phyloP scores from a whole-genome alignment of 2,113 vertebrate species.

The Esox niger region DNA sequence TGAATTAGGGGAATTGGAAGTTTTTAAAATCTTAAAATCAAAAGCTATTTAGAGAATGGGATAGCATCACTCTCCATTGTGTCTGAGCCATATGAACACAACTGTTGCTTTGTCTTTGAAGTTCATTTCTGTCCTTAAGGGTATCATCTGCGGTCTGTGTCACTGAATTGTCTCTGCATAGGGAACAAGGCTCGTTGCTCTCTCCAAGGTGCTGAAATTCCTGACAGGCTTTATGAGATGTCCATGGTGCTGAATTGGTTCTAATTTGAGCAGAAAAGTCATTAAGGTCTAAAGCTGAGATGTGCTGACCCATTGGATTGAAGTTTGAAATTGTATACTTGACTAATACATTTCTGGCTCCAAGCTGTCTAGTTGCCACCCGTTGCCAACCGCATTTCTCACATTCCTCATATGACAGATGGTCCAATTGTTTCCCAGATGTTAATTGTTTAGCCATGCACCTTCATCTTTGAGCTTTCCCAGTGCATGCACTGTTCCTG shows the following conservation, averaged over 20 bases:
- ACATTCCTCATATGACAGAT: too few relatives aligned
- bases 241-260: not conserved
- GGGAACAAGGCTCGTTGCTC: not conserved
- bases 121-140: too few relatives aligned
- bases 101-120: not conserved
- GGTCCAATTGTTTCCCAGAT: too few relatives aligned
- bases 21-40: not conserved
- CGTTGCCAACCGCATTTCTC: too few relatives aligned
- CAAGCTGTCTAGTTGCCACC: too few relatives aligned
- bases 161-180: not conserved
- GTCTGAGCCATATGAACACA: not conserved
- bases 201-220: not conserved
- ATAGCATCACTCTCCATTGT: not conserved
- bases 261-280: not conserved
- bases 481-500: too few relatives aligned
- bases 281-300: not conserved
- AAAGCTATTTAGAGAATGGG: not conserved
- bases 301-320: not conserved
- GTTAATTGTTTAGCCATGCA: too few relatives aligned
- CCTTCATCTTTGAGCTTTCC: too few relatives aligned
- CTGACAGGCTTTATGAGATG: not conserved
- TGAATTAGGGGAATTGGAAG: not conserved
- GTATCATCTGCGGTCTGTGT: not conserved
- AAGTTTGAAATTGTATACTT: too few relatives aligned
- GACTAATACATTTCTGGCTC: too few relatives aligned